Percentiles rank a stretch among this genome's conserved stretches.
phyloP scores from a whole-genome alignment of 2,113 vertebrate genomes.

The Artemisiospiza belli region DNA sequence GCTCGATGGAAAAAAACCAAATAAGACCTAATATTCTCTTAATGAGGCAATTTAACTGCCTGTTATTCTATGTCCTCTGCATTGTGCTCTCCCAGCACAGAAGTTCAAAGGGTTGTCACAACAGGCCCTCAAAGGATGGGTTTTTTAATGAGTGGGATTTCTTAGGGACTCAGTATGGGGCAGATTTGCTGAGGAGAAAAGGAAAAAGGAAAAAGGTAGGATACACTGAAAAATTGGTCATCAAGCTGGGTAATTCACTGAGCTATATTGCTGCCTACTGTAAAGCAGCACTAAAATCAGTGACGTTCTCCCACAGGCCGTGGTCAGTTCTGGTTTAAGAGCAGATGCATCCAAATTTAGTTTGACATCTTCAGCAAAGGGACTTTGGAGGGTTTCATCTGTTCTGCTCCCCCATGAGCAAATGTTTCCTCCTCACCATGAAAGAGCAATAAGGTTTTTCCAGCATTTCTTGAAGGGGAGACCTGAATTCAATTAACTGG shows the following conservation, averaged over 20 bases:
- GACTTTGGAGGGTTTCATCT: not conserved
- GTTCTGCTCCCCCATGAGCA: not conserved
- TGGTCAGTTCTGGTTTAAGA: not conserved
- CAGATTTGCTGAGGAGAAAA: not conserved
- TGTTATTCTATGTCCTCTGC: constrained; percentile 22
- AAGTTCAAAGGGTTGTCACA: constrained; percentile 62
- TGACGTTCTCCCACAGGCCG: rapidly evolving
- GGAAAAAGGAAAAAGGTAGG: not conserved
- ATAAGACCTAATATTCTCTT: not conserved
- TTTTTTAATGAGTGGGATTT: constrained; percentile 50
- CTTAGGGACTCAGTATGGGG: constrained; percentile 32
- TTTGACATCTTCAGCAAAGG: constrained; percentile 3
- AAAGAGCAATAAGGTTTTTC: constrained; percentile 36
- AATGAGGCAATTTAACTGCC: constrained; percentile 54
- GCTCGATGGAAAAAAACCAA: not conserved
- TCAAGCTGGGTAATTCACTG: not conserved
- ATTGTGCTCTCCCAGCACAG: not conserved
- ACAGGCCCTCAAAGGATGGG: constrained; percentile 16
- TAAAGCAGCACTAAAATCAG: not conserved
- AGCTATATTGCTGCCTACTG: not conserved
- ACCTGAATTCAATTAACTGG: constrained; percentile 48
- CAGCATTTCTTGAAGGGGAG: not conserved
- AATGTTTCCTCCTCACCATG: not conserved
- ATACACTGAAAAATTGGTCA: not conserved
- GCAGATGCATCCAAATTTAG: not conserved